phyloP scores from a whole-genome alignment of 2,797 vertebrate genomes.

The Lacerta agilis region DNA sequence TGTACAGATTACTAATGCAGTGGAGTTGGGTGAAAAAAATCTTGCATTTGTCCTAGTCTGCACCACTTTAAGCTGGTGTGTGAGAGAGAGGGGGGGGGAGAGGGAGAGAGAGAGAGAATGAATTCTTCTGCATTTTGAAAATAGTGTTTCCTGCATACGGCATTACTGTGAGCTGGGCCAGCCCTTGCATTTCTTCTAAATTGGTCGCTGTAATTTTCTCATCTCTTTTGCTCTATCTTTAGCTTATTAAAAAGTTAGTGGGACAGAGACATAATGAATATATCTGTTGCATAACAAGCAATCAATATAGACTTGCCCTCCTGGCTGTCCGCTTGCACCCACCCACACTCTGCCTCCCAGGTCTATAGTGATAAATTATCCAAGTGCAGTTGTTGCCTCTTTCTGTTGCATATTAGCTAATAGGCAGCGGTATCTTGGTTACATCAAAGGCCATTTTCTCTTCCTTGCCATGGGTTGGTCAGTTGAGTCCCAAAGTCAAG shows the following conservation, averaged over 20 bases:
- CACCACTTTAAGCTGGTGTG: no score
- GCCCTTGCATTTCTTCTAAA: no score
- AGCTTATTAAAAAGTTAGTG: neutral
- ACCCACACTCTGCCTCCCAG: conserved; percentile 44
- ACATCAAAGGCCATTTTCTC: neutral
- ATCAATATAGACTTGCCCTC: conserved; percentile 33
- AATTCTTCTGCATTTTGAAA: no score
- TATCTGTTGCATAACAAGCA: conserved; percentile 47
- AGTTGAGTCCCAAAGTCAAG: neutral
- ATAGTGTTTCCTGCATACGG: no score
- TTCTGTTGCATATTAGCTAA: conserved; percentile 56
- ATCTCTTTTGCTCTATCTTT: conserved; percentile 45
- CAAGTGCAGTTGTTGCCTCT: conserved; percentile 64
- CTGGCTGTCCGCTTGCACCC: neutral
- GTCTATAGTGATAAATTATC: conserved; percentile 66
- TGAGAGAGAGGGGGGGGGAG: no score
- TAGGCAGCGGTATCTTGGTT: conserved; percentile 53
- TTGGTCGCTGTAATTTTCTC: conserved; percentile 28
- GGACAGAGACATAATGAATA: conserved; percentile 42
- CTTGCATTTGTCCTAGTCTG: no score
- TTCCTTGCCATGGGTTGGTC: neutral
- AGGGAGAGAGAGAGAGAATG: no score
- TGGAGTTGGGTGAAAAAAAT: no score
- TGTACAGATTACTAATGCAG: no score
- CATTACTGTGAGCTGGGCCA: no score